Evolutionary conservation across 2,888 invertebrate genomes (phyloP).

Genomic region (Yponomeuta evonymella): DNA sequence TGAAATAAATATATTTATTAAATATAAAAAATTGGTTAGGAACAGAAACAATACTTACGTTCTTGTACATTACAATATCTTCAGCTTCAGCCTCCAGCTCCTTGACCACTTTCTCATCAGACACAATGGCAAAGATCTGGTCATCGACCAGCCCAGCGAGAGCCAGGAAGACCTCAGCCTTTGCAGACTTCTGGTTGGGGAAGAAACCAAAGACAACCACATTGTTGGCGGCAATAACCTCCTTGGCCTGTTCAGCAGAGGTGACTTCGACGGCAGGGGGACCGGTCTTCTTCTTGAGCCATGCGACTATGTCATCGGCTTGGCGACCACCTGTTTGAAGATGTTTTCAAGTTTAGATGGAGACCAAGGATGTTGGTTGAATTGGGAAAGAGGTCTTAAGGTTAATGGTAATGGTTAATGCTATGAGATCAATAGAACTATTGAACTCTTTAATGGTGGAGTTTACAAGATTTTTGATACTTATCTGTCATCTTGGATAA

Average conservation of each 20-base stretch:
- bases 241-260: conserved; percentile 87
- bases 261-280: conserved; percentile 91
- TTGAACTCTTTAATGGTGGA: no score
- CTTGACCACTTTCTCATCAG: conserved; percentile 83
- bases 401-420: no score
- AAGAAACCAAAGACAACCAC: conserved; percentile 95
- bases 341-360: conserved; percentile 12
- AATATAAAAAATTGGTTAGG: no score
- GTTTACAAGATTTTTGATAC: no score
- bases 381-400: no score
- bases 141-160: conserved; percentile 91
- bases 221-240: conserved; percentile 85
- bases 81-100: conserved; percentile 89
- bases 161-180: conserved; percentile 88
- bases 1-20: no score
- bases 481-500: no score
- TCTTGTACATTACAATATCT: conserved; percentile 92
- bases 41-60: conserved; percentile 71
- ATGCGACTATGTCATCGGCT: conserved; percentile 92
- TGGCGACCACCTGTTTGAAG: conserved; percentile 85
- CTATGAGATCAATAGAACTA: no score
- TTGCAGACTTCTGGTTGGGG: conserved; percentile 84
- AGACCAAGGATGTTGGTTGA: not conserved
- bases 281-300: conserved; percentile 98
- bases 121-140: conserved; percentile 90